These are phyloP conservation scores for Eurystomus gularis DNA, from an alignment of 2,113 vertebrate species.

Conservation along the genomic window DNA sequence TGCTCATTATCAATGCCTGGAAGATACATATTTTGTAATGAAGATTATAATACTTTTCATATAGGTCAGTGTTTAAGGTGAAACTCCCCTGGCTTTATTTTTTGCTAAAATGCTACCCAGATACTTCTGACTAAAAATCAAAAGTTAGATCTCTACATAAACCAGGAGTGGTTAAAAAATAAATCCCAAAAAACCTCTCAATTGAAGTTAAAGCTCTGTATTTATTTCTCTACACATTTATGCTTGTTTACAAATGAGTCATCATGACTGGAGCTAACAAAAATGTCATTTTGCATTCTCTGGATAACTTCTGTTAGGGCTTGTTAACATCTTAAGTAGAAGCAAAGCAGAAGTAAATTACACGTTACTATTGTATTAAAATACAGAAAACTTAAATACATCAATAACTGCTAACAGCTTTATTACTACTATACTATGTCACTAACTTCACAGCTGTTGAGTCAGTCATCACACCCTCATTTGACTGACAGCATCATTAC, in stretches of 20 bases:
- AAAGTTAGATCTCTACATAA: background rate
- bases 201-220: background rate
- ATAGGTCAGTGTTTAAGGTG: background rate
- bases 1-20: background rate
- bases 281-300: background rate
- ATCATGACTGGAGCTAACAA: background rate
- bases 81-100: background rate
- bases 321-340: background rate
- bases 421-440: background rate
- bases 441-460: background rate
- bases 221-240: background rate
- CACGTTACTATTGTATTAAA: background rate
- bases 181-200: background rate
- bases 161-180: background rate
- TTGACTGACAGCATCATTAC: background rate
- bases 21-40: background rate
- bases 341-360: background rate
- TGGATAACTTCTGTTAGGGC: background rate
- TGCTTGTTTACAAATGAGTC: background rate
- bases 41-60: background rate
- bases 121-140: background rate
- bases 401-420: background rate
- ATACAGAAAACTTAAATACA: background rate
- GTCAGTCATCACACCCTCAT: background rate
- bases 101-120: background rate